Percentiles rank a stretch among this genome's conserved stretches.
Evolutionary conservation across 2,113 vertebrate species (phyloP).

Genomic region (Vulpes lagopus): DNA sequence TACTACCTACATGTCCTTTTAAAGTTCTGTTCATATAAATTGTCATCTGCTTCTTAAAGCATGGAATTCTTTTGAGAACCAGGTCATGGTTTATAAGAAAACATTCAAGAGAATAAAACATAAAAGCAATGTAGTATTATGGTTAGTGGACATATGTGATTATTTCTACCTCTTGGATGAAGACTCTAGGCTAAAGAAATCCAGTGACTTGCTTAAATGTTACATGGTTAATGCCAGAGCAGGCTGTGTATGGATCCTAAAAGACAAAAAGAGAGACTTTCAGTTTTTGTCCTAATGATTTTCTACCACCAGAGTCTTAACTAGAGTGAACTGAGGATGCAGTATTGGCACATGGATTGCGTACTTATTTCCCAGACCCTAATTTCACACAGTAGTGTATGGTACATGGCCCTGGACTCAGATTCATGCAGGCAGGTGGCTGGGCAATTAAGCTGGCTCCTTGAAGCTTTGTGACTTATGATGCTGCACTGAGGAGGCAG

Average conservation of each 20-base stretch:
- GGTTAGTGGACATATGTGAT: not conserved
- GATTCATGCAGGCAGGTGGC: not conserved
- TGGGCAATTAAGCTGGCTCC: not conserved
- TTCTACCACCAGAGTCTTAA: not conserved
- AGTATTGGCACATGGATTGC: not conserved
- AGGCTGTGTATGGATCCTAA: not conserved
- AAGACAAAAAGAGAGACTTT: not conserved
- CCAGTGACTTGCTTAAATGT: not conserved
- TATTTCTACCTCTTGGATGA: not conserved
- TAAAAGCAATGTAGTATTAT: not conserved
- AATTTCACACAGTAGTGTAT: not conserved
- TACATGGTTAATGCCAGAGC: not conserved
- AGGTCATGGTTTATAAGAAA: not conserved
- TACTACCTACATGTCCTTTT: not conserved
- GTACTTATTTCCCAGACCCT: fast-evolving
- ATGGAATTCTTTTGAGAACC: slow-evolving; percentile 15
- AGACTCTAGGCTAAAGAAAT: not conserved
- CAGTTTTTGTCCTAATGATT: not conserved
- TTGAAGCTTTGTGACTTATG: not conserved
- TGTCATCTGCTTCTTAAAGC: not conserved
- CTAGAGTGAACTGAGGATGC: not conserved
- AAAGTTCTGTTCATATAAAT: slow-evolving; percentile 27
- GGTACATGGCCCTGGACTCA: not conserved
- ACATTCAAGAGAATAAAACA: not conserved
- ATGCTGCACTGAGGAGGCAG: not conserved